Evolutionary conservation across 2,797 vertebrate genomes (phyloP).

Genomic region (Cephalopachus bancanus): DNA sequence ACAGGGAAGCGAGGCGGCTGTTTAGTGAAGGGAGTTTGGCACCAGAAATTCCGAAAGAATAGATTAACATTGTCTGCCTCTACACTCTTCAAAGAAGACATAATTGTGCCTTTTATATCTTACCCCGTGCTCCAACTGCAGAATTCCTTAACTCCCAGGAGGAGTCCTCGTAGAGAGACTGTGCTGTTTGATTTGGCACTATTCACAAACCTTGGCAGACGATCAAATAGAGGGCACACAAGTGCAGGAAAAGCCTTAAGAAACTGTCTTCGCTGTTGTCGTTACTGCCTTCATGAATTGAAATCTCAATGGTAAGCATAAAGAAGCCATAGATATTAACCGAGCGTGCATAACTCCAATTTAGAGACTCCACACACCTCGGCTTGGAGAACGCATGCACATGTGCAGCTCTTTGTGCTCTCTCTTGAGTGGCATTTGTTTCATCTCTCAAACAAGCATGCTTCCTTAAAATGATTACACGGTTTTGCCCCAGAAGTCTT

Average conservation of each 20-base stretch:
- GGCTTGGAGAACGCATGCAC: conserved; percentile 67
- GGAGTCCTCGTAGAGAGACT: conserved; percentile 84
- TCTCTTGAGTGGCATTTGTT: conserved; percentile 1
- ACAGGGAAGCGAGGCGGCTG: conserved; percentile 33
- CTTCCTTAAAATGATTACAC: not conserved
- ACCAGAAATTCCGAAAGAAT: conserved; percentile 77
- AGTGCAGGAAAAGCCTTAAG: conserved; percentile 88
- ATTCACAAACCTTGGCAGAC: conserved; percentile 86
- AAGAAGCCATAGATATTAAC: conserved; percentile 65
- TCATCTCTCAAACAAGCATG: conserved; percentile 59
- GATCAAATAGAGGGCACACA: conserved; percentile 88
- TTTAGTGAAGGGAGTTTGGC: conserved; percentile 61
- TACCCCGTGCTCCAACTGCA: conserved; percentile 79
- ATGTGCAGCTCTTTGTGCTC: conserved; percentile 12
- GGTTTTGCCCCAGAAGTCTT: not conserved
- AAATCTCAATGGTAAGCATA: conserved; percentile 81
- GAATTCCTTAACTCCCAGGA: conserved; percentile 86
- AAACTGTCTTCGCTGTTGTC: conserved; percentile 86
- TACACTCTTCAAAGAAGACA: conserved; percentile 78
- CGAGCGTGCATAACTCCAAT: conserved; percentile 8
- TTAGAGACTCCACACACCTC: conserved; percentile 56
- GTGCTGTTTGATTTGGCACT: conserved; percentile 90
- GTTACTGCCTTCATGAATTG: conserved; percentile 76
- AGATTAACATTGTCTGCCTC: conserved; percentile 69
- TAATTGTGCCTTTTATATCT: conserved; percentile 84